Base-by-base conservation (phyloP, 2,113 vertebrate species). In the Laticauda laticaudata region DNA sequence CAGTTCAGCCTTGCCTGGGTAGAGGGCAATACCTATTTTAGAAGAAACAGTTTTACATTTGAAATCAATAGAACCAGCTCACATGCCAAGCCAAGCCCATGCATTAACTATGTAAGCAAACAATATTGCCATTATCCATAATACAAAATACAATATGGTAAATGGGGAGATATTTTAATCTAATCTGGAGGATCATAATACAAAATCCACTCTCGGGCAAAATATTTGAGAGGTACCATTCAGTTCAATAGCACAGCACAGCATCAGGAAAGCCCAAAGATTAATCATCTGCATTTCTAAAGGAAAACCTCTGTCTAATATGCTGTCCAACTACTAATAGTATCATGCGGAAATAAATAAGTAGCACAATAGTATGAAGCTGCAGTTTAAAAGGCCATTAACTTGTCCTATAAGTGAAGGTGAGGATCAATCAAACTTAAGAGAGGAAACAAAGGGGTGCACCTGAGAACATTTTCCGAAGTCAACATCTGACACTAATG, bases 11-110 rank as follows among this genome's bases (percentile, higher is more conserved):
- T 97, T 98, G 34, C 98, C 98, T 0, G 98, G 99, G 88, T 98
- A 99, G 57, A 99, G 97, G 91, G 99, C 98, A 87, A 99, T 99
- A 92, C 99, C 99, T 99, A 96, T 55, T 61, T 45, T 75, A 91
- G 34, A 91, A 90, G 11, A 61, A 54, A 34, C 56, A 54, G 39
- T 9, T 14, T 87, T 64, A 87, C 5, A 75, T 81, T 81, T 56
- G 61, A n/a, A 29, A 54, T 59, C 23, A 51, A 93, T 5, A 48
- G 43, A 45, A 45, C 15, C 26, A 89, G 10, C 5, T 18, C 26
- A 48, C 26, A 24, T 64, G 39, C 18, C 23, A 5, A 14, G 34
- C 10, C 20, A 85, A 86, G 34, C 45, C 54, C 24, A 69, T 24
- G 45, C 15, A 59, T 9, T 9, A 48, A 6, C 88, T 53, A 20